Base-by-base conservation (phyloP, 2,797 vertebrate genomes). In the Crocidura indochinensis region DNA sequence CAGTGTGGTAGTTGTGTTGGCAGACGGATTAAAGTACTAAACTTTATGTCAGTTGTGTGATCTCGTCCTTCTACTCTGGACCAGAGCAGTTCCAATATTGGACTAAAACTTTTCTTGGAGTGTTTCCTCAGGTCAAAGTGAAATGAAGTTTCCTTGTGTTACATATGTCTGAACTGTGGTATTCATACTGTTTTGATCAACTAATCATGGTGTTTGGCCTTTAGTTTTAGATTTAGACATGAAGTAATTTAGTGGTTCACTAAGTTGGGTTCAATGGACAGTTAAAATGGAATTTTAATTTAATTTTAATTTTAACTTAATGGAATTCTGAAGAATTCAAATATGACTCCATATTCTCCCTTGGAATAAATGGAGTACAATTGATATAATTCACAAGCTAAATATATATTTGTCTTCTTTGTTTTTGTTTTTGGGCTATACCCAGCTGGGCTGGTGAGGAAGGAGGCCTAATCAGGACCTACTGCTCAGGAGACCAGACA, bases 231-330 rank as follows among this genome's bases (percentile, higher is more conserved):
- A 91, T 79, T 78, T 80, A 85, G 53, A 79, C 38, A 76, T 84
- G n/a, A 87, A 82, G 31, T 90, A 87, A 91, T 29, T 88, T 65
- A 93, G 80, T 20, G 86, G 7, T 86, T 87, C 64, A n/a, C 22
- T 68, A 84, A 67, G 38, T 38, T 38, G 8, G 7, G 3, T 53
- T 77, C 64, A 67, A 10, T 47, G 7, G 83, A 71, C 20, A 67
- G 65, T 92, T 67, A 90, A 72, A 92, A 64, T 76, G 38, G 38
- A 38, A 38, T 38, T 38, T 38, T 38, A n/a, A n/a, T n/a, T n/a
- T n/a, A n/a, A n/a, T n/a, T n/a, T n/a, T n/a, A n/a, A n/a, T n/a
- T n/a, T n/a, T n/a, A n/a, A n/a, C n/a, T n/a, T n/a, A n/a, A n/a
- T 65, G 79, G 46, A 82, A 79, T 65, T n/a, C 29, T 56, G 53